Evolutionary conservation across 2,888 invertebrate species (phyloP).

Genomic region (Melinaea menophilus): DNA sequence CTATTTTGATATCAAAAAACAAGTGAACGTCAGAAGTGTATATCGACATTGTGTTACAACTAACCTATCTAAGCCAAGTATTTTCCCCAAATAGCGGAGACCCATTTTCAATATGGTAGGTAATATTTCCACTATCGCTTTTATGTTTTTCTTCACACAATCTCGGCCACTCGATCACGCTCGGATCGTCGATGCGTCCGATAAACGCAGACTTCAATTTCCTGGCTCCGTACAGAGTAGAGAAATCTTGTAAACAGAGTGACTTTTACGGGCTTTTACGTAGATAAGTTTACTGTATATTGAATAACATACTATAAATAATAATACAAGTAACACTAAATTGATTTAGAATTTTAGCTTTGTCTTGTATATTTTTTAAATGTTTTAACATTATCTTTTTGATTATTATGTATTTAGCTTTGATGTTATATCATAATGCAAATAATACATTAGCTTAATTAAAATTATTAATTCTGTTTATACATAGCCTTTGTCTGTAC

Average conservation of each 20-base stretch:
- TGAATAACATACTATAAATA: background rate
- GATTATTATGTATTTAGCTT: too few species aligned
- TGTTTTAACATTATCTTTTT: background rate
- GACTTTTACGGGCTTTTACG: background rate
- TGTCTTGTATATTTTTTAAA: too few species aligned
- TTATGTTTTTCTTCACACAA: conserved; percentile 36
- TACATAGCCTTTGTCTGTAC: conserved; percentile 10
- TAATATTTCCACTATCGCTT: conserved; percentile 26
- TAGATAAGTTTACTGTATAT: background rate
- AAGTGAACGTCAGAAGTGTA: background rate
- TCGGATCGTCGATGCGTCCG: conserved; percentile 33
- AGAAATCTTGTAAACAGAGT: conserved; percentile 18
- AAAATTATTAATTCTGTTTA: conserved; percentile 4
- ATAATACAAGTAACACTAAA: background rate
- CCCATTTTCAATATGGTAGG: conserved; percentile 27
- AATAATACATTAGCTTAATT: too few species aligned
- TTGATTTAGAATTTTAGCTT: background rate
- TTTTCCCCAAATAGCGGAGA: conserved; percentile 7
- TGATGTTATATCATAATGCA: background rate
- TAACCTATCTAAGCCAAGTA: conserved; percentile 4
- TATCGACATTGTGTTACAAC: background rate
- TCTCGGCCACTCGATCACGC: conserved; percentile 36
- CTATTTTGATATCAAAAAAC: too few species aligned
- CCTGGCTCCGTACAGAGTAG: conserved; percentile 32
- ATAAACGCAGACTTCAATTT: conserved; percentile 39